phyloP scores from a whole-genome alignment of 1,140 invertebrate genomes.

The Marisa cornuarietis region DNA sequence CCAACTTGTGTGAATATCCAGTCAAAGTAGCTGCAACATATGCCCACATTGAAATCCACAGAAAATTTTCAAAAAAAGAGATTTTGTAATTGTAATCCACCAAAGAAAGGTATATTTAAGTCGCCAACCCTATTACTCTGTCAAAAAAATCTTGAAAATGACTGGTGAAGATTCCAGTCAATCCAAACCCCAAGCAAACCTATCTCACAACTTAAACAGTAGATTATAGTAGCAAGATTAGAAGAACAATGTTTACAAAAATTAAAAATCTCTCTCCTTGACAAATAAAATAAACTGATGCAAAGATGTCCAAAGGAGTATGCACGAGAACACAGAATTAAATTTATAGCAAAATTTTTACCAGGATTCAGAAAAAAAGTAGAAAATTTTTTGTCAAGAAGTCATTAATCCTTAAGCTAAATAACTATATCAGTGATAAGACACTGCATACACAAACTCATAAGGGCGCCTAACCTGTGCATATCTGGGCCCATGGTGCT shows the following conservation, averaged over 20 bases:
- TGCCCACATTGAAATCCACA: neutral
- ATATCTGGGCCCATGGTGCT: slow-evolving; percentile 51
- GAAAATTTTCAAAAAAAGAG: too few relatives aligned
- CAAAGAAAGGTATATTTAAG: too few relatives aligned
- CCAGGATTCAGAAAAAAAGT: slow-evolving; percentile 3
- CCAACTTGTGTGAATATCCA: slow-evolving; percentile 77
- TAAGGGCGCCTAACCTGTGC: slow-evolving; percentile 41
- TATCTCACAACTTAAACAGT: too few relatives aligned
- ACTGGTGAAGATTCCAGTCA: too few relatives aligned
- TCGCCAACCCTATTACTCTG: too few relatives aligned
- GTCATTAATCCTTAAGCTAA: too few relatives aligned
- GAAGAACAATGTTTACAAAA: neutral
- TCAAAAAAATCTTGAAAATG: too few relatives aligned
- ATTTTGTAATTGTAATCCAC: too few relatives aligned
- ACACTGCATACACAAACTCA: too few relatives aligned
- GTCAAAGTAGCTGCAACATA: slow-evolving; percentile 74
- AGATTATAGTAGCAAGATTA: neutral
- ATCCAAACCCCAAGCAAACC: too few relatives aligned
- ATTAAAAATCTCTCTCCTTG: neutral
- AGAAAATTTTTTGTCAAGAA: slow-evolving; percentile 5
- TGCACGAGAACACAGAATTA: neutral
- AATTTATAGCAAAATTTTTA: neutral
- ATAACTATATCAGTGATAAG: too few relatives aligned
- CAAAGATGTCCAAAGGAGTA: neutral
- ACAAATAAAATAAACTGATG: neutral